These are phyloP conservation scores for Pionites leucogaster DNA, from an alignment of 2,113 vertebrate species.

Conservation along the genomic window DNA sequence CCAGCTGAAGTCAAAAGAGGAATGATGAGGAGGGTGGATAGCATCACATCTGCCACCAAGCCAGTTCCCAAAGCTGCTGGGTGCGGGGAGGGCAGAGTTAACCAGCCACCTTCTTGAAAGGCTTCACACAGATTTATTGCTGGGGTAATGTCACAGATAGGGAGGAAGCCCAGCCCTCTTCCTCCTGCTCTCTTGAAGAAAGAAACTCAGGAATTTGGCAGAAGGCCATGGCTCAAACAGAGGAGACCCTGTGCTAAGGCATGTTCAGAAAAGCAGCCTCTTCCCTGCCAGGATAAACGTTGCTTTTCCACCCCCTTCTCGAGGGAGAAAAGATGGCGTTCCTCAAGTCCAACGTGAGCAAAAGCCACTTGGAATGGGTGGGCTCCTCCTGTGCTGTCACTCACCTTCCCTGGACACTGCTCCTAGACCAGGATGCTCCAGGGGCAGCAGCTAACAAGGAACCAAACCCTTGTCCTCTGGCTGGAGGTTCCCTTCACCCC, in stretches of 20 bases:
- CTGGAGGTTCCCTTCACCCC: not conserved
- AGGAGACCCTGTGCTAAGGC: conserved; percentile 52
- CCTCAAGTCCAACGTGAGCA: not conserved
- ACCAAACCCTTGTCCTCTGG: not conserved
- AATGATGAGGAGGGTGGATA: not conserved
- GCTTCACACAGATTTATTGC: not conserved
- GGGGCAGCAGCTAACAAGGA: not conserved
- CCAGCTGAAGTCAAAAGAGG: not conserved
- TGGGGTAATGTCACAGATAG: not conserved
- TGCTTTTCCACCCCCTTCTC: conserved; percentile 35
- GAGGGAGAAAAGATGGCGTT: not conserved
- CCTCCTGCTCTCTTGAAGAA: conserved; percentile 40
- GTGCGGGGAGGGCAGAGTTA: not conserved
- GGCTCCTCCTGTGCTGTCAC: not conserved
- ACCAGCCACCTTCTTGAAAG: not conserved
- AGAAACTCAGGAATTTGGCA: conserved; percentile 56
- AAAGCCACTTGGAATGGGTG: not conserved
- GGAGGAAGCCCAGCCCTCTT: conserved; percentile 61
- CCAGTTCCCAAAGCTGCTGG: fast-evolving
- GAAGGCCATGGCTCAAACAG: conserved; percentile 44
- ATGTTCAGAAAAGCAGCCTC: not conserved
- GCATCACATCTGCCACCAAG: fast-evolving
- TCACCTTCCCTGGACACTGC: not conserved
- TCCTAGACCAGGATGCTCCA: not conserved
- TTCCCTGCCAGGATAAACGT: conserved; percentile 55